Conservation (phyloP, 2,113 vertebrate species). For the Galeopterus variegatus region DNA sequence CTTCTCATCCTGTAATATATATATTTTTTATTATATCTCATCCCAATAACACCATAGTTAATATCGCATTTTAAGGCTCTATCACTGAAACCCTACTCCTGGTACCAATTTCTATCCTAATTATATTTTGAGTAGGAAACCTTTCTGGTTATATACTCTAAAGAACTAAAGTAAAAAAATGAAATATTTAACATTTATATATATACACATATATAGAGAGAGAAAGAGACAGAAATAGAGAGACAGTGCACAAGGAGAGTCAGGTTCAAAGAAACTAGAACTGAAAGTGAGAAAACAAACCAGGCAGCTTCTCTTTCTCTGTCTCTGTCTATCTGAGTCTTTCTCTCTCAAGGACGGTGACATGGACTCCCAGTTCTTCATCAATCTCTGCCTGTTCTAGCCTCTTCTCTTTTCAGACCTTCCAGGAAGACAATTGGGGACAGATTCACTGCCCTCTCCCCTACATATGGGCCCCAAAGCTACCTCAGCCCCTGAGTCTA, state of each 20-base stretch:
- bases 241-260: background rate
- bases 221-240: background rate
- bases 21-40: background rate
- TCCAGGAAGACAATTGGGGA: background rate
- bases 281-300: background rate
- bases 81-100: conserved; percentile 41
- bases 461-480: background rate
- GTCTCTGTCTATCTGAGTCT: background rate
- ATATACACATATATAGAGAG: background rate
- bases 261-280: background rate
- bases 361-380: background rate
- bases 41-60: background rate
- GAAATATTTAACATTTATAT: conserved; percentile 6
- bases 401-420: background rate
- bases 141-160: background rate
- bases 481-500: background rate
- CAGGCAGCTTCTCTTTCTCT: background rate
- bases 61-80: background rate
- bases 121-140: background rate
- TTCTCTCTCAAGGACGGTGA: background rate
- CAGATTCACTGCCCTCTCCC: background rate
- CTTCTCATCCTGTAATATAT: background rate
- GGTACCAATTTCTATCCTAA: conserved; percentile 40
- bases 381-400: background rate
- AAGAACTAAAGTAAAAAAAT: background rate